Conservation (phyloP, 2,113 vertebrate genomes). For the Cyanistes caeruleus region DNA sequence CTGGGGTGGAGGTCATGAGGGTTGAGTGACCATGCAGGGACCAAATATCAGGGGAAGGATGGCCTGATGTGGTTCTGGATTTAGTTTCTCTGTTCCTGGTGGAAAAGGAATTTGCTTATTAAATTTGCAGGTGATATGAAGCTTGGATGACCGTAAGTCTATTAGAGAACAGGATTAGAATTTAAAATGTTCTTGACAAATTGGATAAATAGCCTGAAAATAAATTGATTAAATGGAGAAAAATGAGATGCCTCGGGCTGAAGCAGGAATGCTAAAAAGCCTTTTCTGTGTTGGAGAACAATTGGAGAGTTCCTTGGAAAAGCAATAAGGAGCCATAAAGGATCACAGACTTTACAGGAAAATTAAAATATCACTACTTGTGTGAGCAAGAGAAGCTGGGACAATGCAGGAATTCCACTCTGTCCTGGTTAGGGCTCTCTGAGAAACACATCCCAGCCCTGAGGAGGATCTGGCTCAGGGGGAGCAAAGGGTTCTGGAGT, state of each 20-base stretch:
- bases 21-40: neutral
- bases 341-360: neutral
- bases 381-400: neutral
- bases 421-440: neutral
- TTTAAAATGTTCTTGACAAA: conserved; percentile 1
- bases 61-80: neutral
- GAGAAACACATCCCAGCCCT: neutral
- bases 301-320: neutral
- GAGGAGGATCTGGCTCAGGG: neutral
- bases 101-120: neutral
- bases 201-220: conserved; percentile 25
- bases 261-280: neutral
- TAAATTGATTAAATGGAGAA: conserved; percentile 17
- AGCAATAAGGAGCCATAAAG: neutral
- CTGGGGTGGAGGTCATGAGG: neutral
- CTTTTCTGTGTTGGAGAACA: neutral
- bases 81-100: neutral
- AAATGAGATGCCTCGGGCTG: neutral
- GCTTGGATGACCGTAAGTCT: neutral
- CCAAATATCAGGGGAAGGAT: neutral
- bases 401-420: neutral
- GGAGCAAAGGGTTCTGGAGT: neutral
- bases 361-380: neutral
- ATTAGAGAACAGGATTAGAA: neutral
- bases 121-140: conserved; percentile 13